Evolutionary conservation across 2,888 invertebrate species (phyloP).

Genomic region (Beris morrisii): DNA sequence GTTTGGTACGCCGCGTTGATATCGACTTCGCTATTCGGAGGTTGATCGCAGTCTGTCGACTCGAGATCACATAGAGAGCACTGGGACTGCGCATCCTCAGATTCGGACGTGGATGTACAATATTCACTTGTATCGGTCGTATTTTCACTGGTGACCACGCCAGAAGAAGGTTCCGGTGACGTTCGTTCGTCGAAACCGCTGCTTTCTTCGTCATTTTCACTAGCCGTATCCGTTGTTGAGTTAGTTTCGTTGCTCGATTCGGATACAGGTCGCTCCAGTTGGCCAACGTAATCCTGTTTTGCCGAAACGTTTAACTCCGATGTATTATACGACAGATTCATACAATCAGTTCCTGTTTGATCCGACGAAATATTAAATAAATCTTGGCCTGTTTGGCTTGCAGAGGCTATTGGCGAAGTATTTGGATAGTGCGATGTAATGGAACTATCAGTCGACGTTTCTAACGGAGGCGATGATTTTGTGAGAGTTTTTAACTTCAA

Average conservation of each 20-base stretch:
- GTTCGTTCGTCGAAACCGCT: slow-evolving; percentile 52
- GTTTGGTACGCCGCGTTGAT: slow-evolving; percentile 37
- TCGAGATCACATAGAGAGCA: not conserved
- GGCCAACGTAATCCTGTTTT: not conserved
- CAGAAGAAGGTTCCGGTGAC: slow-evolving; percentile 49
- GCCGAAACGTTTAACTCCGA: not conserved
- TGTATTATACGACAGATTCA: not conserved
- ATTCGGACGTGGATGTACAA: slow-evolving; percentile 10
- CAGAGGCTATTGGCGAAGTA: not conserved
- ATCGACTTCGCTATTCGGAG: not conserved
- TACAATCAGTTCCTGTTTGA: not conserved
- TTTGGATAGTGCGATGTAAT: slow-evolving; percentile 6
- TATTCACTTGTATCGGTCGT: not conserved
- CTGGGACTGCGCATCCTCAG: slow-evolving; percentile 19
- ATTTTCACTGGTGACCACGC: slow-evolving; percentile 43
- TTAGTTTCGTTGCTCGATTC: slow-evolving; percentile 1
- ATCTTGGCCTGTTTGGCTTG: slow-evolving; percentile 13
- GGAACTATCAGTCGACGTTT: not conserved
- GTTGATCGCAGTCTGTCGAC: not conserved
- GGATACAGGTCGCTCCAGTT: no score
- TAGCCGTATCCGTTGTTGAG: slow-evolving; percentile 27
- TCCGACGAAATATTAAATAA: slow-evolving; percentile 13
- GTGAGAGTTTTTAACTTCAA: no score
- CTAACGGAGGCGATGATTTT: not conserved
- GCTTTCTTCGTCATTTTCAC: slow-evolving; percentile 42